phyloP scores from a whole-genome alignment of 2,888 invertebrate species.

The Drosophila ezoana region DNA sequence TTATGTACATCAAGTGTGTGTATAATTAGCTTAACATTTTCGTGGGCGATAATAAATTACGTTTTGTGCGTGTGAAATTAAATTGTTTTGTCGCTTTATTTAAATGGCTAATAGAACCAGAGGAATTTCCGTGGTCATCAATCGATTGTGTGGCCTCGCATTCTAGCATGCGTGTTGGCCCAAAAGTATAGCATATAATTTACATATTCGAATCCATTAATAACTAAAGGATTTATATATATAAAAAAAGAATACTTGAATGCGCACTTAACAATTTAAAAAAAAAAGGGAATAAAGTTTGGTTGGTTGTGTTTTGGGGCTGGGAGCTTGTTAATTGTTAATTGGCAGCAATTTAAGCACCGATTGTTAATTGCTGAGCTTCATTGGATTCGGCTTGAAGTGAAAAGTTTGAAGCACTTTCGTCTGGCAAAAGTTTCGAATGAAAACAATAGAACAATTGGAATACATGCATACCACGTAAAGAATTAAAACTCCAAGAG shows the following conservation, averaged over 20 bases:
- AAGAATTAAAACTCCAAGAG: background rate
- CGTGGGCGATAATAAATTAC: constrained; percentile 38
- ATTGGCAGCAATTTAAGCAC: constrained; percentile 67
- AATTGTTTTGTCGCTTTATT: constrained; percentile 33
- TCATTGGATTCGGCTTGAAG: constrained; percentile 35
- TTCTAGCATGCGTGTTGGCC: constrained; percentile 33
- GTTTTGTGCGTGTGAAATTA: constrained; percentile 57
- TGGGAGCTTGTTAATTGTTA: constrained; percentile 53
- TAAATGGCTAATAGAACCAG: constrained; percentile 34
- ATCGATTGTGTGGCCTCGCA: constrained; percentile 29
- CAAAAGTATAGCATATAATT: constrained; percentile 24
- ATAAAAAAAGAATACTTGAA: constrained; percentile 1
- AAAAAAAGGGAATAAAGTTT: constrained; percentile 11
- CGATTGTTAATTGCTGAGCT: constrained; percentile 68
- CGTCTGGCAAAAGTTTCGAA: constrained; percentile 69
- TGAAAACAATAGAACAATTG: constrained; percentile 39
- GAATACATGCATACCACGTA: background rate
- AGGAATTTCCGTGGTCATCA: constrained; percentile 37
- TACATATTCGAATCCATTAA: constrained; percentile 24
- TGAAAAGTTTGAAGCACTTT: constrained; percentile 71
- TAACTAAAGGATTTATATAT: constrained; percentile 15
- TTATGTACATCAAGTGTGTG: constrained; percentile 10
- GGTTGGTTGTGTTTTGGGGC: constrained; percentile 3
- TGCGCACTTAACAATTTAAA: constrained; percentile 2
- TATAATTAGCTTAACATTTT: constrained; percentile 57